These are phyloP conservation scores for Molorchus minor DNA, from an alignment of 2,888 invertebrate species.

Conservation along the genomic window DNA sequence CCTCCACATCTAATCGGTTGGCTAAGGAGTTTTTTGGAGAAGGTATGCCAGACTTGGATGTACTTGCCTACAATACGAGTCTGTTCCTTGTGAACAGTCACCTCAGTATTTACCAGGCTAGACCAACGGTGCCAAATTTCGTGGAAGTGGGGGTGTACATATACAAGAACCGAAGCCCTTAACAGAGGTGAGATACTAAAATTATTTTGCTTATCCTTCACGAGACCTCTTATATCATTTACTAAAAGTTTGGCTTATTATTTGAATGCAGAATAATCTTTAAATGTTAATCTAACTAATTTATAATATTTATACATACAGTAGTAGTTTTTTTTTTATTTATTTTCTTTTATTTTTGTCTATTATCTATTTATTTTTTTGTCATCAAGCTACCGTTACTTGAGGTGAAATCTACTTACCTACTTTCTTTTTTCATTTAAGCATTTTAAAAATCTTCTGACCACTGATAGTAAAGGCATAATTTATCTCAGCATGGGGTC, in stretches of 20 bases:
- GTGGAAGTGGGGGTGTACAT: slow-evolving; percentile 69
- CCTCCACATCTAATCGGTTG: background rate
- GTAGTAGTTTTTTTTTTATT: too few species aligned
- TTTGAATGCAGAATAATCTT: too few species aligned
- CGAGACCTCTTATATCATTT: too few species aligned
- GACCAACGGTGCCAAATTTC: slow-evolving; percentile 66
- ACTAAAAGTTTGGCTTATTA: too few species aligned
- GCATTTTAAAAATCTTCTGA: slow-evolving; percentile 22
- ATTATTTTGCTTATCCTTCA: too few species aligned
- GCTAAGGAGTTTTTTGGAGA: slow-evolving; percentile 66
- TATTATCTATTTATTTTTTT: too few species aligned
- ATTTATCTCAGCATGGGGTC: slow-evolving; percentile 71
- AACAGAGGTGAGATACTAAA: slow-evolving; percentile 64
- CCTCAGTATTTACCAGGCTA: slow-evolving; percentile 66
- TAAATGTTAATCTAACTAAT: background rate
- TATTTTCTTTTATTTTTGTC: too few species aligned
- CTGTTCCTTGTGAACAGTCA: slow-evolving; percentile 68
- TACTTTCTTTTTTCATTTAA: slow-evolving; percentile 1
- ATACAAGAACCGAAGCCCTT: slow-evolving; percentile 61
- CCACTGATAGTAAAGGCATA: slow-evolving; percentile 53
- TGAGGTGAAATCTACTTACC: too few species aligned
- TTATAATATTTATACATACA: too few species aligned
- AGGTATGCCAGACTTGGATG: slow-evolving; percentile 61
- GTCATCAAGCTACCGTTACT: too few species aligned
- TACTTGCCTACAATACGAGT: slow-evolving; percentile 65